These are phyloP conservation scores for Lochmaea capreae DNA, from an alignment of 2,888 invertebrate species.

Conservation along the genomic window DNA sequence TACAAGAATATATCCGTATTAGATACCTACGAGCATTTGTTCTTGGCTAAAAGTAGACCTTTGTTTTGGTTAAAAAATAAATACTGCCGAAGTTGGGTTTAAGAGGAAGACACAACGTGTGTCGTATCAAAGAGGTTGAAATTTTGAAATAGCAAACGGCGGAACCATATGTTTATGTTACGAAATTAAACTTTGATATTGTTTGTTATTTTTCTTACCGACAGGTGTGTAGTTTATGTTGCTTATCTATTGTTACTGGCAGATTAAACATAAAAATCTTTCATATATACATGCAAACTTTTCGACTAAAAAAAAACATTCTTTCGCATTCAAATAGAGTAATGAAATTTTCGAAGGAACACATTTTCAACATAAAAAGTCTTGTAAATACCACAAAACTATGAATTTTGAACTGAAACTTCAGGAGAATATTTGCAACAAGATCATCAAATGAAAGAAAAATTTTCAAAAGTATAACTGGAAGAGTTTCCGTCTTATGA, in stretches of 20 bases:
- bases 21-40: conserved; percentile 49
- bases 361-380: too few relatives aligned
- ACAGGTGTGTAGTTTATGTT: conserved; percentile 45
- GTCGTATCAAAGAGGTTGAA: conserved; percentile 29
- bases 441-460: too few relatives aligned
- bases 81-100: conserved; percentile 51
- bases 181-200: conserved; percentile 42
- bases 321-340: too few relatives aligned
- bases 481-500: too few relatives aligned
- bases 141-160: conserved; percentile 41
- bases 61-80: conserved; percentile 59
- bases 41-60: conserved; percentile 52
- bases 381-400: too few relatives aligned
- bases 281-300: too few relatives aligned
- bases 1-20: conserved; percentile 43
- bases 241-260: background rate
- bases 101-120: conserved; percentile 47
- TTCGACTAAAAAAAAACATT: too few relatives aligned
- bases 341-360: too few relatives aligned
- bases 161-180: conserved; percentile 44
- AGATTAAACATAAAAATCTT: background rate
- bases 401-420: too few relatives aligned
- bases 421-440: too few relatives aligned
- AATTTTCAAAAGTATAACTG: too few relatives aligned
- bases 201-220: conserved; percentile 43